Evolutionary conservation across 2,113 vertebrate species (phyloP).

Genomic region (Rafetus swinhoei): DNA sequence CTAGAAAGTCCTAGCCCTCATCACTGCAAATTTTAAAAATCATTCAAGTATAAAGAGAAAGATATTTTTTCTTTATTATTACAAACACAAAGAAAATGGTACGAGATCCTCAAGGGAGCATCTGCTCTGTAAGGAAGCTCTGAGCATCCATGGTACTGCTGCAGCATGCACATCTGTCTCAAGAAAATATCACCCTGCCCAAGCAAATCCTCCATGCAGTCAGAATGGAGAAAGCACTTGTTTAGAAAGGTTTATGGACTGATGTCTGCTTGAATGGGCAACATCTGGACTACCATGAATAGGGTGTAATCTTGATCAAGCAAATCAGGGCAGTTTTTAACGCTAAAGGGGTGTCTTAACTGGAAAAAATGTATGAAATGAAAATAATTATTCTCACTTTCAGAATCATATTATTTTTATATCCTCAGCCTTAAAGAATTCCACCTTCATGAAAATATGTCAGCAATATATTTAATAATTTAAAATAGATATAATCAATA

Average conservation of each 20-base stretch:
- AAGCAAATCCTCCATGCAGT: constrained; percentile 43
- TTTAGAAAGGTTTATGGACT: constrained; percentile 57
- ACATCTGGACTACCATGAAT: constrained; percentile 28
- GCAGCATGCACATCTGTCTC: constrained; percentile 53
- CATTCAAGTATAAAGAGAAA: neutral
- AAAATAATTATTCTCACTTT: neutral
- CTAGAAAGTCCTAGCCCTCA: neutral
- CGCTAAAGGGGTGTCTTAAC: neutral
- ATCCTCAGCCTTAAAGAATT: neutral
- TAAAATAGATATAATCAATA: too few species aligned
- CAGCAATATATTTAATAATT: too few species aligned
- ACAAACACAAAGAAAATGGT: constrained; percentile 1
- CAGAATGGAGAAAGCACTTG: constrained; percentile 58
- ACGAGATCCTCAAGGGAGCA: constrained; percentile 29
- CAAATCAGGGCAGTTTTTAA: constrained; percentile 20
- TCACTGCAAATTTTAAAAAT: neutral
- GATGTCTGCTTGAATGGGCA: constrained; percentile 13
- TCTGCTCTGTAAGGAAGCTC: constrained; percentile 29
- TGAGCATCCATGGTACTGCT: neutral
- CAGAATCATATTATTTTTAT: neutral
- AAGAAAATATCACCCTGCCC: constrained; percentile 55
- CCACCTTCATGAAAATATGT: neutral
- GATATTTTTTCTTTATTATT: neutral
- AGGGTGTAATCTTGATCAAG: neutral
- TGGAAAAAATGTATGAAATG: constrained; percentile 1